Conservation (phyloP, 1,140 invertebrate genomes). For the Hestina assimilis region DNA sequence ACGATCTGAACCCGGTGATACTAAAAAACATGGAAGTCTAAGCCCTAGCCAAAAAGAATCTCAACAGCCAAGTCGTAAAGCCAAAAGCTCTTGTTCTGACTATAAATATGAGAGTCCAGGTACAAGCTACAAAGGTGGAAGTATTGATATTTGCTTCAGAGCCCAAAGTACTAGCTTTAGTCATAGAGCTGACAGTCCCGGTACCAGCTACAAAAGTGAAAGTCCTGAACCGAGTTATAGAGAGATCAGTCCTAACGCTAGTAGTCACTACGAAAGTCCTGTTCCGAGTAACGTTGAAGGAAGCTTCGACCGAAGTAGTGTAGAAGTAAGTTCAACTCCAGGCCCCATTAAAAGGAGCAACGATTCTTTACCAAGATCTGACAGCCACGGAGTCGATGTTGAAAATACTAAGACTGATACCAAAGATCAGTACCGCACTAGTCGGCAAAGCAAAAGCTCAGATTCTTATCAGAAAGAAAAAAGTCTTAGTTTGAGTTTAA, state of each 20-base stretch:
- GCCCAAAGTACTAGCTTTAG: constrained; percentile 8
- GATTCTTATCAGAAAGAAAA: background rate
- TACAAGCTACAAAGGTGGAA: constrained; percentile 10
- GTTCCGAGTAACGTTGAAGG: background rate
- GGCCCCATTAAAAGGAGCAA: background rate
- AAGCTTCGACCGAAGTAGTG: background rate
- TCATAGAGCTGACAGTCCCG: constrained; percentile 11
- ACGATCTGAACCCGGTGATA: background rate
- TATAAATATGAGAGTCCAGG: constrained; percentile 12
- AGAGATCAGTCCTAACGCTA: constrained; percentile 1
- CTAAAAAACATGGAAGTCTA: constrained; percentile 5
- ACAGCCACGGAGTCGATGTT: background rate
- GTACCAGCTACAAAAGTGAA: constrained; percentile 10
- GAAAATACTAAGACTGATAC: background rate
- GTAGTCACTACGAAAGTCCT: background rate
- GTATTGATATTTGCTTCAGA: background rate
- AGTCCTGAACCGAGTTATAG: background rate
- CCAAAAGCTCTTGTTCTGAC: constrained; percentile 5
- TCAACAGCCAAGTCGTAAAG: background rate
- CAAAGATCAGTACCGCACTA: too few species aligned
- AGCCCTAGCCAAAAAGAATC: constrained; percentile 5
- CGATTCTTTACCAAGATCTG: background rate
- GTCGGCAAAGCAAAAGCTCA: background rate
- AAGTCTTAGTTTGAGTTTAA: background rate
- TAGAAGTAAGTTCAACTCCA: background rate